A percentile compares a stretch with the other conserved stretches of the same genome.
phyloP scores from a whole-genome alignment of 1,140 invertebrate genomes.

The Phymorhynchus buccinoides region DNA sequence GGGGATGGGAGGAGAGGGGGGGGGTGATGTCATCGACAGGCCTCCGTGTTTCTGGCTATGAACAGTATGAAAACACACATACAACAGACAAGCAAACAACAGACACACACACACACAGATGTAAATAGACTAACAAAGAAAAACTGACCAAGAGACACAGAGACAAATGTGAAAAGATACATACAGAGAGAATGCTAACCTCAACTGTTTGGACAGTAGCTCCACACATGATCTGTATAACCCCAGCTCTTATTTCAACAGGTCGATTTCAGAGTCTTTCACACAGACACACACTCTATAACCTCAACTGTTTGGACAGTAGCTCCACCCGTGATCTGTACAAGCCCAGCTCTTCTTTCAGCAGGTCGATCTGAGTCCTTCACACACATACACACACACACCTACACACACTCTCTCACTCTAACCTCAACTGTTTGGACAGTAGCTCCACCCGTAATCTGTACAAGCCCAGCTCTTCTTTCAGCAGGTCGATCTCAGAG shows the following conservation, averaged over 20 bases:
- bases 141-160: too few species aligned
- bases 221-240: slow-evolving; percentile 76
- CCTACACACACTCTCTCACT: too few species aligned
- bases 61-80: background rate
- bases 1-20: too few species aligned
- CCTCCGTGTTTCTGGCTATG: too few species aligned
- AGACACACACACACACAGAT: too few species aligned
- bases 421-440: slow-evolving; percentile 77
- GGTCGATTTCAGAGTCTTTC: slow-evolving; percentile 82
- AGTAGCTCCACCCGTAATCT: slow-evolving; percentile 78
- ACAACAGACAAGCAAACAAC: background rate
- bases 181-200: too few species aligned
- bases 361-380: slow-evolving; percentile 81
- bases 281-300: too few species aligned
- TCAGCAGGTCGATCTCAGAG: slow-evolving; percentile 80
- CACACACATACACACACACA: too few species aligned
- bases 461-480: slow-evolving; percentile 77
- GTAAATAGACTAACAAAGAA: background rate
- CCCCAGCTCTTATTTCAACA: slow-evolving; percentile 78
- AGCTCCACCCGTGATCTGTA: slow-evolving; percentile 77
- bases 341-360: slow-evolving; percentile 78
- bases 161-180: too few species aligned
- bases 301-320: slow-evolving; percentile 77
- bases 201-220: slow-evolving; percentile 77
- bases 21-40: too few species aligned